Conservation (phyloP, 2,797 vertebrate genomes). For the Serranus cabrilla region DNA sequence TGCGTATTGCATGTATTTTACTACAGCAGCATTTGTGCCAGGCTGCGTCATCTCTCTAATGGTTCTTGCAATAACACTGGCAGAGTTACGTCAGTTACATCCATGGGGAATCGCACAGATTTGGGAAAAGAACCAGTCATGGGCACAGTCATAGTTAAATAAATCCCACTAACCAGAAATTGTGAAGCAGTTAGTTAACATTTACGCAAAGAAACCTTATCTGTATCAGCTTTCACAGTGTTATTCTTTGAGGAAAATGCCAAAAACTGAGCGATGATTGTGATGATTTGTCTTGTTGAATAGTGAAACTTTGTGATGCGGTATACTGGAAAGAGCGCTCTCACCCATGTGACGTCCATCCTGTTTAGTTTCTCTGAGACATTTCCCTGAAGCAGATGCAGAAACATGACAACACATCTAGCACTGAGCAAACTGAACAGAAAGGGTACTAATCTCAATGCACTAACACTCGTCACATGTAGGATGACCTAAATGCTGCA, state of each 20-base stretch:
- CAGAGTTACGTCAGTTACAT: conserved; percentile 56
- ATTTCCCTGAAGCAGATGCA: conserved; percentile 40
- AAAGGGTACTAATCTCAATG: conserved; percentile 2
- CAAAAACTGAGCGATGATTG: conserved; percentile 3
- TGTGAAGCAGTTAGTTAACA: not conserved
- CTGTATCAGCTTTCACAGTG: conserved; percentile 6
- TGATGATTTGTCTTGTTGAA: not conserved
- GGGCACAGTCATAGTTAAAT: conserved; percentile 27
- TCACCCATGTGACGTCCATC: conserved; percentile 50
- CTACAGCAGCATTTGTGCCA: conserved; percentile 63
- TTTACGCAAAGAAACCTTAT: conserved; percentile 1
- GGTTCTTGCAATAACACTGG: conserved; percentile 63
- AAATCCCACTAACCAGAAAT: conserved; percentile 28
- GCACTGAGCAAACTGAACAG: conserved; percentile 8
- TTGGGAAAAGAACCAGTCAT: conserved; percentile 55
- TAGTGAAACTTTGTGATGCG: not conserved
- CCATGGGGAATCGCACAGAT: conserved; percentile 50
- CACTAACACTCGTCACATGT: conserved; percentile 16
- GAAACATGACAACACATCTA: conserved; percentile 17
- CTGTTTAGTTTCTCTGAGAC: conserved; percentile 45
- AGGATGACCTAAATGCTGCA: not conserved
- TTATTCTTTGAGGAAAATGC: not conserved
- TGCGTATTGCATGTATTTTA: conserved; percentile 59
- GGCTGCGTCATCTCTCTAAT: conserved; percentile 70
- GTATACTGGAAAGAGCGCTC: conserved; percentile 21